phyloP scores from a whole-genome alignment of 2,888 invertebrate genomes.

The Leucophenga maculata region DNA sequence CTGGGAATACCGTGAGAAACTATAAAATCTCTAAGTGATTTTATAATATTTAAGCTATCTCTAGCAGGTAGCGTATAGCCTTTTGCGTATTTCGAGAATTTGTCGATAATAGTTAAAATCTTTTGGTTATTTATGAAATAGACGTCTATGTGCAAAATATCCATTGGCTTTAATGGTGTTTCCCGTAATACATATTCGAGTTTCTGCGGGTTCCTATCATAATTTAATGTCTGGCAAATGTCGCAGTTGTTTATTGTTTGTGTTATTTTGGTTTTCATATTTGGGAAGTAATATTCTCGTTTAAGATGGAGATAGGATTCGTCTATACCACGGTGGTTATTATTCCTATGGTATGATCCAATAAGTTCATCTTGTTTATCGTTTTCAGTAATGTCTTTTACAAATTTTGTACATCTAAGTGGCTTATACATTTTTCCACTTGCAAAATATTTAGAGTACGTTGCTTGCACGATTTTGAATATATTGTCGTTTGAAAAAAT shows the following conservation, averaged over 20 bases:
- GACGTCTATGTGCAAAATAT: slow-evolving; percentile 34
- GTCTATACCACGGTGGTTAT: slow-evolving; percentile 27
- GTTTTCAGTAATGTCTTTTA: neutral
- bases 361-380: slow-evolving; percentile 28
- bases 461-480: slow-evolving; percentile 25
- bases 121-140: slow-evolving; percentile 24
- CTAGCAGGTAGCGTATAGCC: slow-evolving; percentile 26
- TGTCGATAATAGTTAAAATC: slow-evolving; percentile 33
- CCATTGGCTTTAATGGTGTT: slow-evolving; percentile 30
- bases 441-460: slow-evolving; percentile 27
- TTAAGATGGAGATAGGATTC: slow-evolving; percentile 26
- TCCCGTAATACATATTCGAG: slow-evolving; percentile 26
- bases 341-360: slow-evolving; percentile 24
- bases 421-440: too few relatives aligned
- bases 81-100: slow-evolving; percentile 33
- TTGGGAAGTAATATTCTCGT: slow-evolving; percentile 26
- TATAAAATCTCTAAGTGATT: slow-evolving; percentile 31
- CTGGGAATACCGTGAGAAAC: slow-evolving; percentile 21
- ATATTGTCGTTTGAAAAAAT: slow-evolving; percentile 26
- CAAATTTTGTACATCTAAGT: slow-evolving; percentile 26
- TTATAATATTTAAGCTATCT: slow-evolving; percentile 23
- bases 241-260: slow-evolving; percentile 26
- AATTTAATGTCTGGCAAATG: slow-evolving; percentile 30
- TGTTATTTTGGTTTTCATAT: slow-evolving; percentile 30
- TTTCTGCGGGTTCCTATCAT: slow-evolving; percentile 20